These are phyloP conservation scores for Trichogramma evanescens DNA, from an alignment of 2,888 invertebrate species.

Conservation along the genomic window DNA sequence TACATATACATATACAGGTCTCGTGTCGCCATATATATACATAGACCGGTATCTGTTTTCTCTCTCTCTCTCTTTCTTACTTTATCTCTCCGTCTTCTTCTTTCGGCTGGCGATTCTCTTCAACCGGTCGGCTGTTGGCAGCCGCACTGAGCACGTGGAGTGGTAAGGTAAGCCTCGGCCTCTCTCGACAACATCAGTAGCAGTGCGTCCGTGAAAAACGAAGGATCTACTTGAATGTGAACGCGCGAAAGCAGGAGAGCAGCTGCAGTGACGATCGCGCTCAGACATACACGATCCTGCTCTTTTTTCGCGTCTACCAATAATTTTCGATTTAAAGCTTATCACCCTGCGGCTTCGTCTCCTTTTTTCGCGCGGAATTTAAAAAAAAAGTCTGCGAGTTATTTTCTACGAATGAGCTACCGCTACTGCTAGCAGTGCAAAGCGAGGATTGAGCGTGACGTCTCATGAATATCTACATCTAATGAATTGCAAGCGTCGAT, in stretches of 20 bases:
- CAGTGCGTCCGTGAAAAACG: conserved; percentile 22
- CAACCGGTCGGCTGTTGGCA: conserved; percentile 12
- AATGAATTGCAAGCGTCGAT: not conserved
- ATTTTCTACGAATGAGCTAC: too few species aligned
- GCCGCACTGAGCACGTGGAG: conserved; percentile 9
- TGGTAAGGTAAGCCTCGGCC: conserved; percentile 3
- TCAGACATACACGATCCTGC: not conserved
- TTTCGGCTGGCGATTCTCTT: conserved; percentile 24
- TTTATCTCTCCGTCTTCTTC: conserved; percentile 16
- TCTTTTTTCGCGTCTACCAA: not conserved
- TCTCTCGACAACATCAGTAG: conserved; percentile 11
- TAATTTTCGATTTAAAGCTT: too few species aligned
- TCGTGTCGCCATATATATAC: not conserved
- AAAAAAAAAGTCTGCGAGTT: too few species aligned
- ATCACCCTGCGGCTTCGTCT: too few species aligned
- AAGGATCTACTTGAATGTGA: conserved; percentile 11
- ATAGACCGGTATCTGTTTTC: conserved; percentile 4
- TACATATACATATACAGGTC: too few species aligned
- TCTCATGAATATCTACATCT: not conserved
- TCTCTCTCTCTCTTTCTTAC: conserved; percentile 7
- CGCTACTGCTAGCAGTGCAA: too few species aligned
- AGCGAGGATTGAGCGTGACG: too few species aligned
- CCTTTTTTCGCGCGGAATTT: too few species aligned
- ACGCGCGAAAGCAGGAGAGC: too few species aligned
- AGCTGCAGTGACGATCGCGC: not conserved